A percentile compares a stretch with the other conserved stretches of the same genome.
phyloP scores from a whole-genome alignment of 2,888 invertebrate species.

The Mimachlamys varia region DNA sequence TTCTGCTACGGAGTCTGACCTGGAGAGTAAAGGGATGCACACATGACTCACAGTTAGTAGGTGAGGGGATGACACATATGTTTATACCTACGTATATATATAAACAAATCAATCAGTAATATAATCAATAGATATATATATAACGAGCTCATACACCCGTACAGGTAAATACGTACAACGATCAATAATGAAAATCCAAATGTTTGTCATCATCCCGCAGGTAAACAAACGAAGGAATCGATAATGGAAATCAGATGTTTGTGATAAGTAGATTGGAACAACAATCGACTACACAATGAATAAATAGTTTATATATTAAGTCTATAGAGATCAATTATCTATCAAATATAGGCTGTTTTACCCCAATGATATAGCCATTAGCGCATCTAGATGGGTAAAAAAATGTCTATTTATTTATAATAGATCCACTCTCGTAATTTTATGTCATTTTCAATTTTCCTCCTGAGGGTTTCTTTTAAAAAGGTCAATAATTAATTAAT shows the following conservation, averaged over 20 bases:
- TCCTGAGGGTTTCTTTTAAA: neutral
- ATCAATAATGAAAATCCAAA: neutral
- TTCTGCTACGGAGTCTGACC: slow-evolving; percentile 8
- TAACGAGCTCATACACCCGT: neutral
- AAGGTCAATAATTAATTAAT: neutral
- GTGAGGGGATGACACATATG: slow-evolving; percentile 13
- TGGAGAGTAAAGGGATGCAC: neutral
- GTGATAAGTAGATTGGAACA: neutral
- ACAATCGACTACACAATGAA: neutral
- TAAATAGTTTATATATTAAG: neutral
- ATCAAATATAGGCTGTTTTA: neutral
- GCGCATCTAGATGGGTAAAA: neutral
- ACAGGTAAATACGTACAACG: neutral
- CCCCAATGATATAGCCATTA: neutral
- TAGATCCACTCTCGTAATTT: neutral
- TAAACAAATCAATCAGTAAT: neutral
- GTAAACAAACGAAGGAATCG: neutral
- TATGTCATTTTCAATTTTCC: neutral
- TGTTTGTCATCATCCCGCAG: neutral
- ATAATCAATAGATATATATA: neutral
- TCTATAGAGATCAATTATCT: slow-evolving; percentile 2
- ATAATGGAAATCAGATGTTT: neutral
- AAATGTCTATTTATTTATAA: neutral
- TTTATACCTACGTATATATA: neutral
- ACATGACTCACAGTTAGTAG: neutral